These are phyloP conservation scores for Paradisaea rubra DNA, from an alignment of 2,113 vertebrate genomes.

Conservation along the genomic window DNA sequence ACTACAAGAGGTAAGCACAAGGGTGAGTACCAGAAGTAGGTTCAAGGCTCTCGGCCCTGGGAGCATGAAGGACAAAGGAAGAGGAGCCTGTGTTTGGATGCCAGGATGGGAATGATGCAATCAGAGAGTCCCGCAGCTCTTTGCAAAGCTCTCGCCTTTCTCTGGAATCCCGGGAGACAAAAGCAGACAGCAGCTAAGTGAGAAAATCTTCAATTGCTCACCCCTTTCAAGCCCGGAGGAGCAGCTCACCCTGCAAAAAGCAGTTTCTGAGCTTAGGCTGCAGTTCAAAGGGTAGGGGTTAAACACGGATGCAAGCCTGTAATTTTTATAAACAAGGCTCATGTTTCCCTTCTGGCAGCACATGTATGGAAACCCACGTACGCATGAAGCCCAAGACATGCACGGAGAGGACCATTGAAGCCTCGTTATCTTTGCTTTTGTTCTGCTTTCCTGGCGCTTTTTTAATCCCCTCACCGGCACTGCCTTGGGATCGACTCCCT, in stretches of 20 bases:
- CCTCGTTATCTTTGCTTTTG: neutral
- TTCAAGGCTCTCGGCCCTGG: neutral
- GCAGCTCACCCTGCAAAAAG: neutral
- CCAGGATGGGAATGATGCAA: neutral
- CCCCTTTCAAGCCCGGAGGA: neutral
- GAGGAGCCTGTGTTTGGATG: neutral
- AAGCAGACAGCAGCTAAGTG: conserved; percentile 3
- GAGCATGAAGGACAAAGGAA: neutral
- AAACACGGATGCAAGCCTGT: conserved; percentile 36
- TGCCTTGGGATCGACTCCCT: conserved; percentile 62
- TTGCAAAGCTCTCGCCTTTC: neutral
- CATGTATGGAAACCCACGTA: conserved; percentile 30
- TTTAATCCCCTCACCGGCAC: conserved; percentile 7
- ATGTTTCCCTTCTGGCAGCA: conserved; percentile 45
- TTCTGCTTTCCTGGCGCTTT: conserved; percentile 39
- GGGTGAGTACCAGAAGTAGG: neutral
- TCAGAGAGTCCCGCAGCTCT: neutral
- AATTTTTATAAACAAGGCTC: conserved; percentile 65
- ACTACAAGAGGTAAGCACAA: neutral
- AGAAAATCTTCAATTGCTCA: conserved; percentile 21
- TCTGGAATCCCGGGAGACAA: neutral
- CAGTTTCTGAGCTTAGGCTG: neutral
- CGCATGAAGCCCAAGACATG: neutral
- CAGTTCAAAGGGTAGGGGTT: conserved; percentile 37
- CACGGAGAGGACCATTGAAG: neutral